These are phyloP conservation scores for Harpegnathos saltator DNA, from an alignment of 1,140 invertebrate genomes.

Conservation along the genomic window DNA sequence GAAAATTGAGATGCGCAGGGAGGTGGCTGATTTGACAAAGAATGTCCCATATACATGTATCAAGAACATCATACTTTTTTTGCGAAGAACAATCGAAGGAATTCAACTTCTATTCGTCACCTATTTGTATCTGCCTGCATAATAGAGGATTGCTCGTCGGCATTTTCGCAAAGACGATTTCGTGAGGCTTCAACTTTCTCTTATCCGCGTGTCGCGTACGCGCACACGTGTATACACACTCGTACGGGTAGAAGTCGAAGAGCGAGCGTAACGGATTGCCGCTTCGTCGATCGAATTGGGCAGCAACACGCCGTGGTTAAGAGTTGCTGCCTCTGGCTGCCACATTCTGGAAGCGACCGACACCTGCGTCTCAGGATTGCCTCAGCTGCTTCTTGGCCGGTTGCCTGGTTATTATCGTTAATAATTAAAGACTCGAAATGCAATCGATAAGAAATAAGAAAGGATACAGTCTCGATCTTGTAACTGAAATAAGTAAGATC, in stretches of 20 bases:
- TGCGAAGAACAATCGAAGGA: too few species aligned
- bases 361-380: conserved; percentile 37
- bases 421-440: neutral
- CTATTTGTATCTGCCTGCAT: too few species aligned
- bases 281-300: conserved; percentile 35
- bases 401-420: neutral
- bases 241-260: neutral
- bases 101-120: too few species aligned
- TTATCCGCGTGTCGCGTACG: conserved; percentile 4
- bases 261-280: neutral
- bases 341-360: conserved; percentile 19
- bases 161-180: conserved; percentile 29
- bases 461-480: neutral
- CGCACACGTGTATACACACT: neutral
- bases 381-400: neutral
- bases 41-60: too few species aligned
- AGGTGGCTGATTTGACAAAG: too few species aligned
- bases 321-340: conserved; percentile 5
- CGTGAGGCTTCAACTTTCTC: conserved; percentile 9
- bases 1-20: too few species aligned
- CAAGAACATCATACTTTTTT: too few species aligned
- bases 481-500: neutral
- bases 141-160: neutral
- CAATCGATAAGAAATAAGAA: neutral
- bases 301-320: conserved; percentile 5